A percentile compares a stretch with the other conserved stretches of the same genome.
Conservation (phyloP, 2,888 invertebrate genomes). For the Tinea semifulvella region DNA sequence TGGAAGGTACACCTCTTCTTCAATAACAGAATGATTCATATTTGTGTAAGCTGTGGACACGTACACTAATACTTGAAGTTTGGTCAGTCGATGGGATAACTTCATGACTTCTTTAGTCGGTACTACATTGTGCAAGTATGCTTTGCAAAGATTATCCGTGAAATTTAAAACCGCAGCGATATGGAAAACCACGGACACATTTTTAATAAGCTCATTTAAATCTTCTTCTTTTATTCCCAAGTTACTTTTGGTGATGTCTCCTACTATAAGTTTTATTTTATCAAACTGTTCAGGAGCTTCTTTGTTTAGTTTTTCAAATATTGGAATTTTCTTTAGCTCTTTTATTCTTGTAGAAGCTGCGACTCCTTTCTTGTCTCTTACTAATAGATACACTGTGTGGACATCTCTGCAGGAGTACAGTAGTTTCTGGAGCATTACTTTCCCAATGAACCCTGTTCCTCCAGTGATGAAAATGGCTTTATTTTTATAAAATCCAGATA, state of each 20-base stretch:
- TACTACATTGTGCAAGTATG: neutral
- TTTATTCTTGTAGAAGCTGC: neutral
- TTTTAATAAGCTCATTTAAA: neutral
- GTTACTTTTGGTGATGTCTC: neutral
- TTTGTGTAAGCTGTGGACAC: neutral
- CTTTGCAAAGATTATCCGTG: neutral
- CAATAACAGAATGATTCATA: neutral
- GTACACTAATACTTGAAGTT: neutral
- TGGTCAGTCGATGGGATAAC: neutral
- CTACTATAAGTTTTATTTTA: neutral
- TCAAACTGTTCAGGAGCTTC: conserved; percentile 5
- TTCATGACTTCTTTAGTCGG: neutral
- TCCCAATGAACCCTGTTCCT: conserved; percentile 2
- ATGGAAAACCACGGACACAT: conserved; percentile 5
- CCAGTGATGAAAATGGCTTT: conserved; percentile 1
- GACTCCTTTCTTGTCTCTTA: neutral
- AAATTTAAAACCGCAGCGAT: neutral
- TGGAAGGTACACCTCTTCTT: neutral
- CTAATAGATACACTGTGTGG: neutral
- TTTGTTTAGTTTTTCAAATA: neutral
- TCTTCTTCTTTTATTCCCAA: conserved; percentile 3
- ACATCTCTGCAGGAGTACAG: neutral
- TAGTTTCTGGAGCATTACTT: neutral
- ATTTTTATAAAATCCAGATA: conserved; percentile 1
- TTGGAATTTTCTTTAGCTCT: neutral